These are phyloP conservation scores for Megamerina dolium DNA, from an alignment of 2,888 invertebrate genomes.

Conservation along the genomic window DNA sequence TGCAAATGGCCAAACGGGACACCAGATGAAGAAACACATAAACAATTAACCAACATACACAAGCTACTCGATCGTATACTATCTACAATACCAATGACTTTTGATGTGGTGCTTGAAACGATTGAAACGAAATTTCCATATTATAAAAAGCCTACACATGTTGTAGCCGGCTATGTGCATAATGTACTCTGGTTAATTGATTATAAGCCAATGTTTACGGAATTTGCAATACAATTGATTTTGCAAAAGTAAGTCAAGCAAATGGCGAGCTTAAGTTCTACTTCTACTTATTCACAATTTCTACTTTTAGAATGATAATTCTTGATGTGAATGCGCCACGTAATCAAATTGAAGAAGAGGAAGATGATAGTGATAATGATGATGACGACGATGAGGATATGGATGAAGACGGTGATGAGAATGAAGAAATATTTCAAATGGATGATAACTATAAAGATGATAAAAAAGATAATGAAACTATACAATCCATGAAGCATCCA, in stretches of 20 bases:
- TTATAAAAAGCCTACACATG: constrained; percentile 60
- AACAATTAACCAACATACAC: constrained; percentile 62
- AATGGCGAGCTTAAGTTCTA: not conserved
- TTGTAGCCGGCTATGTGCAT: constrained; percentile 69
- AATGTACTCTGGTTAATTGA: constrained; percentile 71
- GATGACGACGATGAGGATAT: constrained; percentile 52
- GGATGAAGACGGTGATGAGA: constrained; percentile 36
- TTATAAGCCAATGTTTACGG: constrained; percentile 66
- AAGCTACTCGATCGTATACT: constrained; percentile 48
- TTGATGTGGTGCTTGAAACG: constrained; percentile 61
- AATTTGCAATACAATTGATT: constrained; percentile 66
- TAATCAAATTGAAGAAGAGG: constrained; percentile 56
- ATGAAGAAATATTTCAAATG: constrained; percentile 38
- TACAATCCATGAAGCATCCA: constrained; percentile 55
- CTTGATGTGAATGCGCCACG: constrained; percentile 65
- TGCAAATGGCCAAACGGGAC: constrained; percentile 57
- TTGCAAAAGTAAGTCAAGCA: constrained; percentile 63
- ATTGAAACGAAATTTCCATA: constrained; percentile 70
- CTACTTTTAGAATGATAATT: constrained; percentile 58
- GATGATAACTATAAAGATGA: constrained; percentile 31
- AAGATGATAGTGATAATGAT: too few relatives aligned
- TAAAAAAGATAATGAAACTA: not conserved
- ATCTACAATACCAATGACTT: constrained; percentile 57
- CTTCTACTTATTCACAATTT: not conserved
- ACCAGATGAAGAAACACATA: constrained; percentile 54